phyloP scores from a whole-genome alignment of 2,888 invertebrate genomes.

The Sarcophaga subvicina region DNA sequence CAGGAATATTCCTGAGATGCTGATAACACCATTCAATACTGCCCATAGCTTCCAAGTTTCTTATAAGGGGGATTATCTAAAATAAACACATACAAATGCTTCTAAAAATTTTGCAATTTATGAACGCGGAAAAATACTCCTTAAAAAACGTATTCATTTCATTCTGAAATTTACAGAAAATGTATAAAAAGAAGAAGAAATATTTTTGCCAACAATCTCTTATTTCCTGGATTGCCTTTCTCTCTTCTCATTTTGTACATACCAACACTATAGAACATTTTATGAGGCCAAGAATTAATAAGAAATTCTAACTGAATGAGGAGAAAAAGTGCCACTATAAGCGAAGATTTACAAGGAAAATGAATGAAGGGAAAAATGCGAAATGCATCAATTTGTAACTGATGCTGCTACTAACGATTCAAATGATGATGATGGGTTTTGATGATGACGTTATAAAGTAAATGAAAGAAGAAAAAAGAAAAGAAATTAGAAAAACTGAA shows the following conservation, averaged over 20 bases:
- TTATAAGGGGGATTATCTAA: too few species aligned
- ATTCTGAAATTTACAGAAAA: too few species aligned
- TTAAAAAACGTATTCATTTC: too few species aligned
- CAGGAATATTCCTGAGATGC: too few species aligned
- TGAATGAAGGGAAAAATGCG: constrained; percentile 33
- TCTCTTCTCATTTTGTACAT: not conserved
- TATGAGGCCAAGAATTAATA: constrained; percentile 43
- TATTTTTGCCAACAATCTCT: constrained; percentile 26
- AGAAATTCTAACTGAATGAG: constrained; percentile 34
- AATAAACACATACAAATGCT: too few species aligned
- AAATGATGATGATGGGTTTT: constrained; percentile 22
- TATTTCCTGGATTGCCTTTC: constrained; percentile 12
- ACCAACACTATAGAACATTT: constrained; percentile 10
- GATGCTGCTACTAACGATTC: constrained; percentile 60
- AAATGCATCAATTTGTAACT: constrained; percentile 66
- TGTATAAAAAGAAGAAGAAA: too few species aligned
- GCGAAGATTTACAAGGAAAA: not conserved
- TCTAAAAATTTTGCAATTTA: too few species aligned
- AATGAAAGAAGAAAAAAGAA: constrained; percentile 20
- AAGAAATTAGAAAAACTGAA: constrained; percentile 11
- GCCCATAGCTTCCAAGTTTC: too few species aligned
- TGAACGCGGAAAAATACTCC: too few species aligned
- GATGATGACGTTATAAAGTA: constrained; percentile 36
- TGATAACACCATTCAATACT: too few species aligned
- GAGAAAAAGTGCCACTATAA: not conserved